Percentiles rank a stretch among this genome's conserved stretches.
Conservation (phyloP, 64 coral and sea anemone species). For the Montipora efflorescens region DNA sequence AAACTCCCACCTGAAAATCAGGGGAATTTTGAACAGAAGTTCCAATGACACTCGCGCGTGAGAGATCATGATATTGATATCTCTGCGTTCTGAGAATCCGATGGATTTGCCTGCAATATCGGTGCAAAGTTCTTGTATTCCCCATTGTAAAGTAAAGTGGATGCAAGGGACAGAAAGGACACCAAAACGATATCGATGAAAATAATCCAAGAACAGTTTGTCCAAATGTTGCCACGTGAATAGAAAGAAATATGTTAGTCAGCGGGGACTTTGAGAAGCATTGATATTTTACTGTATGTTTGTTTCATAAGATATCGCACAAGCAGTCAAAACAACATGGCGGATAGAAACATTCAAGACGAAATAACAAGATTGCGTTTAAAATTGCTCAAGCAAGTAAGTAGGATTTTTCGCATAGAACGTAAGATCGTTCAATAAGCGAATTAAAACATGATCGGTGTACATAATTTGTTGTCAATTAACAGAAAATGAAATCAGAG, state of each 20-base stretch:
- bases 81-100: conserved; percentile 17
- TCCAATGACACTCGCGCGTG: conserved; percentile 67
- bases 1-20: conserved; percentile 78
- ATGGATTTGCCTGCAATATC: conserved; percentile 13
- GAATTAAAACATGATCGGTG: not conserved
- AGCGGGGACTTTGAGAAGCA: not conserved
- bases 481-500: conserved; percentile 21
- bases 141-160: not conserved
- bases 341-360: conserved; percentile 61
- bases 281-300: not conserved
- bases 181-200: not conserved
- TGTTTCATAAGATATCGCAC: not conserved
- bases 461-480: not conserved
- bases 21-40: conserved; percentile 50
- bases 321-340: conserved; percentile 58
- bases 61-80: conserved; percentile 73
- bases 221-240: conserved; percentile 7
- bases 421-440: not conserved
- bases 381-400: conserved; percentile 67
- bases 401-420: not conserved
- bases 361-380: conserved; percentile 78
- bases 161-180: not conserved
- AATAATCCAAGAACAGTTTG: not conserved
- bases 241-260: not conserved
- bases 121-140: not conserved